Evolutionary conservation across 2,113 vertebrate species (phyloP).

Genomic region (Hyperopisus bebe): DNA sequence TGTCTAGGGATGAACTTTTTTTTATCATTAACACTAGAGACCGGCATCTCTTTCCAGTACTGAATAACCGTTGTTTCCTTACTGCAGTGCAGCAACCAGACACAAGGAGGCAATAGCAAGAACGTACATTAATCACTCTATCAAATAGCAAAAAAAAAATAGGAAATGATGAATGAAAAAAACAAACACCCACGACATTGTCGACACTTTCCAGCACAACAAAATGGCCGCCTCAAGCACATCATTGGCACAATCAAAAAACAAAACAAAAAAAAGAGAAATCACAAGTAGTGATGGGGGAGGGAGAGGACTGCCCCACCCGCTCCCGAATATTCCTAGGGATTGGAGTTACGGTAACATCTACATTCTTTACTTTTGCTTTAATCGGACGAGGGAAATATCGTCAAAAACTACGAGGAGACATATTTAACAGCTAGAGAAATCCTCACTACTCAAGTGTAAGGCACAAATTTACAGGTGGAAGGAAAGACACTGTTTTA

Average conservation of each 20-base stretch:
- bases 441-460: constrained; percentile 91
- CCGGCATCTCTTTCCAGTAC: constrained; percentile 29
- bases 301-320: constrained; percentile 30
- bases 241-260: constrained; percentile 77
- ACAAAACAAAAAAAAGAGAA: constrained; percentile 25
- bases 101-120: constrained; percentile 44
- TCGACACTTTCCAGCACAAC: constrained; percentile 56
- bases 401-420: constrained; percentile 59
- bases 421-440: constrained; percentile 77
- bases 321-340: constrained; percentile 45
- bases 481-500: constrained; percentile 71
- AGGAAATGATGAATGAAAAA: constrained; percentile 43
- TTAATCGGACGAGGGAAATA: constrained; percentile 64
- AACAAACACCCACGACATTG: constrained; percentile 49
- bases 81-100: constrained; percentile 47
- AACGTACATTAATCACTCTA: constrained; percentile 45
- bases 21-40: constrained; percentile 37
- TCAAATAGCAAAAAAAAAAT: constrained; percentile 41
- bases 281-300: constrained; percentile 28
- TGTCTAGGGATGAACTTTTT: constrained; percentile 44
- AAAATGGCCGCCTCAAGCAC: constrained; percentile 53
- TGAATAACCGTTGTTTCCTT: constrained; percentile 38
- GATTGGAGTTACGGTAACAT: constrained; percentile 63
- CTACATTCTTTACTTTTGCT: constrained; percentile 65
- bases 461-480: constrained; percentile 99